These are phyloP conservation scores for Rhinoderma darwinii DNA, from an alignment of 2,113 vertebrate genomes.

Conservation along the genomic window DNA sequence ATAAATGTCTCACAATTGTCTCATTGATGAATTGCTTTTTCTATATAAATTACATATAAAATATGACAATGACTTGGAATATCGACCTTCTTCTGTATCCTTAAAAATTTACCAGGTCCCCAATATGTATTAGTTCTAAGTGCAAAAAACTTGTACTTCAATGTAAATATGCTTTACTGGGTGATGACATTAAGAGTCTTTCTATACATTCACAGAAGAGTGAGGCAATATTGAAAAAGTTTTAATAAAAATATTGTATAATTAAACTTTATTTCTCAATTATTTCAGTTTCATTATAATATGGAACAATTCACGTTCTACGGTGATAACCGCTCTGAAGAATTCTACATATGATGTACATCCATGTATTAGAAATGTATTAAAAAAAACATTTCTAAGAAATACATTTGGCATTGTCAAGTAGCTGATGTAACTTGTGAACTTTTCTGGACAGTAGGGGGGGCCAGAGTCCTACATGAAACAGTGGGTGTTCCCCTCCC, in stretches of 20 bases:
- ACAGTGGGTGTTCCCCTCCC: conserved; percentile 36
- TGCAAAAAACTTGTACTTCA: not conserved
- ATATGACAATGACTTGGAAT: not conserved
- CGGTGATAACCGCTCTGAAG: not conserved
- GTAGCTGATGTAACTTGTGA: not conserved
- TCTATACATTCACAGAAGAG: not conserved
- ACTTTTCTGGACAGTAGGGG: conserved; percentile 34
- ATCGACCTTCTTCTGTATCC: not conserved
- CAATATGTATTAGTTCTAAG: not conserved
- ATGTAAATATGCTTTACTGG: not conserved
- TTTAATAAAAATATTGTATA: not conserved
- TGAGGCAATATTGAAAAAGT: not conserved
- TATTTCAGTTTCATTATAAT: not conserved
- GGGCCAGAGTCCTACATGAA: conserved; percentile 29
- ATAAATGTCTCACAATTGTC: not conserved
- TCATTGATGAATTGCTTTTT: too few relatives aligned
- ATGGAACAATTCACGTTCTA: not conserved
- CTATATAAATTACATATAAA: not conserved
- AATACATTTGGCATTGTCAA: not conserved
- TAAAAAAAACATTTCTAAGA: not conserved
- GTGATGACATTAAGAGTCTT: not conserved
- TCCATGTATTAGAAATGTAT: not conserved
- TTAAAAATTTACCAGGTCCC: not conserved
- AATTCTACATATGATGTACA: not conserved
- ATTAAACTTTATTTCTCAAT: not conserved